Conservation (phyloP, 2,113 vertebrate species). For the Atractosteus spatula region DNA sequence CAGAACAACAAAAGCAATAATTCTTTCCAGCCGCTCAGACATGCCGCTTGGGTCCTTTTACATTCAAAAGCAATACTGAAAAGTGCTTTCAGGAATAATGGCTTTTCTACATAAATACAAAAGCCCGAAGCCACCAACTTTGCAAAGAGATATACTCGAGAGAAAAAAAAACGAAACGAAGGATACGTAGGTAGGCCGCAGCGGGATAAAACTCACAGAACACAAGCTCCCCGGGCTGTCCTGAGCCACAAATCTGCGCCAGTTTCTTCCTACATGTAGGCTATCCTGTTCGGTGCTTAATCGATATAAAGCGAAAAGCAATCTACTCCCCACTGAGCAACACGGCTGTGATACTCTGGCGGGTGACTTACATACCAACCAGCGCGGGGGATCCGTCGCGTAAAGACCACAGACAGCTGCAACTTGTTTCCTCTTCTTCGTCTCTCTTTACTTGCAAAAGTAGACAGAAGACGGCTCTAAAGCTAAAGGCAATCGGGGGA, state of each 20-base stretch:
- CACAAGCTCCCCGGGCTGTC: slow-evolving; percentile 8
- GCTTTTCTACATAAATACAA: slow-evolving; percentile 19
- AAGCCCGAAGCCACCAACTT: slow-evolving; percentile 15
- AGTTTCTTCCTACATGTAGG: slow-evolving; percentile 23
- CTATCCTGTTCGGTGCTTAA: slow-evolving; percentile 19
- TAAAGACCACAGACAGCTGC: neutral
- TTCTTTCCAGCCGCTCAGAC: neutral
- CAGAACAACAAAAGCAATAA: neutral
- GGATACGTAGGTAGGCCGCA: neutral
- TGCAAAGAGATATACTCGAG: slow-evolving; percentile 10
- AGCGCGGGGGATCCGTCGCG: neutral
- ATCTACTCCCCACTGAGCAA: slow-evolving; percentile 5
- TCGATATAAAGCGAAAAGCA: slow-evolving; percentile 24
- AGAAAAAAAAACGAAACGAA: neutral
- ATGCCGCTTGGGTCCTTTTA: slow-evolving; percentile 3
- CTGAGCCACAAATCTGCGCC: neutral
- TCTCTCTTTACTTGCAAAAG: too few species aligned
- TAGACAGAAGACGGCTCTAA: too few species aligned
- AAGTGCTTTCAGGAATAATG: slow-evolving; percentile 23
- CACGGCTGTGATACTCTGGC: slow-evolving; percentile 27
- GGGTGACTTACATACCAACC: slow-evolving; percentile 7
- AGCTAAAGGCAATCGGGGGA: neutral
- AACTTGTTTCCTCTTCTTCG: neutral
- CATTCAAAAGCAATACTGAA: neutral
- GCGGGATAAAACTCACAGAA: slow-evolving; percentile 19